Conservation (phyloP, 2,113 vertebrate genomes). For the Jaculus jaculus region DNA sequence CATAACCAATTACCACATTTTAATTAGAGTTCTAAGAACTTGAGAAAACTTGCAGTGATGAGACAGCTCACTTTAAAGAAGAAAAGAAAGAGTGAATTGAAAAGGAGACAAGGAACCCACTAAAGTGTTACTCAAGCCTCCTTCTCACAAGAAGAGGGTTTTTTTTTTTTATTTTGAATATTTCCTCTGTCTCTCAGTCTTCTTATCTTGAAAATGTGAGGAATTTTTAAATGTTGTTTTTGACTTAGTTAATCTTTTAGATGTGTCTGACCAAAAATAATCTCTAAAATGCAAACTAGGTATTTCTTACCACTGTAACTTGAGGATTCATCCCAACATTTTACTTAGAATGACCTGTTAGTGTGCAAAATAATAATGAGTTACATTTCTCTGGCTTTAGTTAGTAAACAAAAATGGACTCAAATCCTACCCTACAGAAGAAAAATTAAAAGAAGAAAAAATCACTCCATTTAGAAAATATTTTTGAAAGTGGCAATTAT, state of each 20-base stretch:
- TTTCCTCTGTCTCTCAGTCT: background rate
- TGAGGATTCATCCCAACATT: slow-evolving; percentile 27
- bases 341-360: slow-evolving; percentile 25
- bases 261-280: slow-evolving; percentile 55
- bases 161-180: slow-evolving; percentile 53
- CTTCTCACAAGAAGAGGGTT: slow-evolving; percentile 63
- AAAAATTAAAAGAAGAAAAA: slow-evolving; percentile 74
- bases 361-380: slow-evolving; percentile 51
- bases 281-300: slow-evolving; percentile 46
- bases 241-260: slow-evolving; percentile 61
- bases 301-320: slow-evolving; percentile 62
- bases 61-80: slow-evolving; percentile 82
- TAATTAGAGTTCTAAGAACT: slow-evolving; percentile 91
- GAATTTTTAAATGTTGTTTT: slow-evolving; percentile 63
- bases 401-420: slow-evolving; percentile 70
- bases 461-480: slow-evolving; percentile 80
- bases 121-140: slow-evolving; percentile 51
- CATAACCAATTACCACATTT: slow-evolving; percentile 91
- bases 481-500: slow-evolving; percentile 77
- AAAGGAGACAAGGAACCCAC: background rate
- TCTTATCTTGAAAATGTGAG: slow-evolving; percentile 73
- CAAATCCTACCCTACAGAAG: background rate
- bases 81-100: slow-evolving; percentile 60
- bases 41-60: slow-evolving; percentile 84
- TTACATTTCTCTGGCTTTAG: slow-evolving; percentile 44